Base-by-base conservation (phyloP, 1,140 invertebrate species). In the Phenacoccus solenopsis region DNA sequence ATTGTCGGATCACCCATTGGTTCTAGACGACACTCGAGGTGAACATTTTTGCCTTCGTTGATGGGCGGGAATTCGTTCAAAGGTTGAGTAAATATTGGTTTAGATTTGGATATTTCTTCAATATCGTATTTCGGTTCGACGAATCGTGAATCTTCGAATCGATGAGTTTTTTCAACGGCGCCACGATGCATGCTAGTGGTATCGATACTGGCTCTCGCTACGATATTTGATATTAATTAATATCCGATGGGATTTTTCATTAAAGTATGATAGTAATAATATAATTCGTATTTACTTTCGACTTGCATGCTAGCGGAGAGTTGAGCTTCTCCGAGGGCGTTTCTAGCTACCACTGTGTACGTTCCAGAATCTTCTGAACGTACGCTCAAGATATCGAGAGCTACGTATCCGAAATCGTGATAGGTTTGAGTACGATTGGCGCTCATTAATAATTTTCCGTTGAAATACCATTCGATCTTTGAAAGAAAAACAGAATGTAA, bases 1-100 rank as follows among this genome's bases (percentile, higher is more conserved):
- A 96, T 94, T 0, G 91, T 93, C n/a, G 93, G 93, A 81, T 96
- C 94, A 25, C 90, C 91, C 87, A 94, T 93, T 0, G 94, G 93
- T 78, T 96, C 94, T 70, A 96, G 79, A 59, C 91, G 84, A 74
- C 92, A 92, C 78, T 95, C 92, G 59, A 95, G 79, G 75, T 95
- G 94, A 77, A 96, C 89, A 76, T 94, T 93, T 78, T 90, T 91
- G 28, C 93, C 93, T 80, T 97, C 94, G 73, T 85, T 86, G 1
- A 94, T 83, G n/a, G 90, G 89, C 76, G 86, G 86, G 12, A 88
- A 87, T 74, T 93, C 90, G 32, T 84, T 87, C 9, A 96, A 76
- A 1, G 91, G 91, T 75, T 91, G 89, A 0, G 91, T 86, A 76
- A 96, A 95, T 57, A 92, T 88, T 1, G 93, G 93, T 78, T 93